Evolutionary conservation across 1,140 invertebrate genomes (phyloP).

Genomic region (Rhyacophila brunnea): DNA sequence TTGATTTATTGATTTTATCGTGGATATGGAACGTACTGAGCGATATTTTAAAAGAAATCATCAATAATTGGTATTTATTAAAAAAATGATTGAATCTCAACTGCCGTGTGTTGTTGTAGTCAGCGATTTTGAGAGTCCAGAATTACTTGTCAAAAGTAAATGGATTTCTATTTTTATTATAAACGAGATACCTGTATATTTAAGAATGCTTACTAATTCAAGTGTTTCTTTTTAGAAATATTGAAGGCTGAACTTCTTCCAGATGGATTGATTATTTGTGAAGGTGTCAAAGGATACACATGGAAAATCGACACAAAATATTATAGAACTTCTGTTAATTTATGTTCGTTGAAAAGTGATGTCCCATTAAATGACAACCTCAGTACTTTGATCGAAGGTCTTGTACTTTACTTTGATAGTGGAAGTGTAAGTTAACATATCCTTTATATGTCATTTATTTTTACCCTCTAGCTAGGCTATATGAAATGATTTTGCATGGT

Average conservation of each 20-base stretch:
- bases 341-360: constrained; percentile 40
- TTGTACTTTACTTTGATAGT: constrained; percentile 45
- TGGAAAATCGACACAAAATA: constrained; percentile 51
- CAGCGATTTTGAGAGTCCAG: constrained; percentile 25
- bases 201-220: too few relatives aligned
- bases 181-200: too few relatives aligned
- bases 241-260: constrained; percentile 19
- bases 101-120: constrained; percentile 30
- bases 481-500: too few relatives aligned
- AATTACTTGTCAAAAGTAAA: constrained; percentile 20
- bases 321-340: constrained; percentile 43
- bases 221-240: constrained; percentile 31
- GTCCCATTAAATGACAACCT: constrained; percentile 35
- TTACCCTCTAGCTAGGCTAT: too few relatives aligned
- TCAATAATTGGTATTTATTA: not conserved
- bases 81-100: constrained; percentile 26
- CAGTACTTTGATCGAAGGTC: constrained; percentile 40
- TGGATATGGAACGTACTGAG: not conserved
- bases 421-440: constrained; percentile 40
- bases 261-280: not conserved
- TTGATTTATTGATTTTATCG: not conserved
- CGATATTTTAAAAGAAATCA: not conserved
- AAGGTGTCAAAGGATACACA: constrained; percentile 29
- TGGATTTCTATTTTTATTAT: not conserved
- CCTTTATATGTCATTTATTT: too few relatives aligned